Percentiles rank a stretch among this genome's conserved stretches.
Conservation (phyloP, 92 coral and sea anemone genomes). For the Galaxea fascicularis region DNA sequence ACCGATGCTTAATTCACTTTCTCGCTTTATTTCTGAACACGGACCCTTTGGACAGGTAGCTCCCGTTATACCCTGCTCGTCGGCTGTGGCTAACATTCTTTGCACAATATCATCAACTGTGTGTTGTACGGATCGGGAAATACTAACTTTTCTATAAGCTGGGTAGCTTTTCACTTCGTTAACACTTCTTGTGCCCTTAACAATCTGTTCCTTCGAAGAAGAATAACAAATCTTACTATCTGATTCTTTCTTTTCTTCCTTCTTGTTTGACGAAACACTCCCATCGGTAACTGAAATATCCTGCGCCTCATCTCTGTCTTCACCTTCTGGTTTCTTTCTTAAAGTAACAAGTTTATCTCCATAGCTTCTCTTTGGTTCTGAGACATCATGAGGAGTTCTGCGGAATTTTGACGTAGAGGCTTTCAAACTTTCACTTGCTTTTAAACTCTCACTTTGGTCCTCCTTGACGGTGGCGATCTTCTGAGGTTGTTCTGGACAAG, state of each 20-base stretch:
- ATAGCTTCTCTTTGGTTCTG: neutral
- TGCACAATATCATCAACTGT: conserved; percentile 44
- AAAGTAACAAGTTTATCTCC: neutral
- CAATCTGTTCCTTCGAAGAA: neutral
- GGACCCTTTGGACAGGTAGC: conserved; percentile 1
- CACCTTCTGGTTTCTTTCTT: conserved; percentile 38
- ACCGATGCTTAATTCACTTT: neutral
- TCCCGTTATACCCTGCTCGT: conserved; percentile 6
- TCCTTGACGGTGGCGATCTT: neutral
- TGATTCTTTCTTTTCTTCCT: neutral
- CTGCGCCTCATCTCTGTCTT: conserved; percentile 18
- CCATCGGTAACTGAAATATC: neutral
- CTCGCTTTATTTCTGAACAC: conserved; percentile 16
- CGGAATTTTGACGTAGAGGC: neutral
- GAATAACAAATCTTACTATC: neutral
- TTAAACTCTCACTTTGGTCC: neutral
- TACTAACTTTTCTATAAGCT: conserved; percentile 9
- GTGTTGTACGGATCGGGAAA: conserved; percentile 41
- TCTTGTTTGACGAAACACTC: neutral
- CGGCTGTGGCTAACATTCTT: conserved; percentile 24
- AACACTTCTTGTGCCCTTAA: neutral
- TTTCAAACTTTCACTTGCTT: neutral
- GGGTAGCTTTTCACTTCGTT: neutral
- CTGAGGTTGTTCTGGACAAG: neutral
- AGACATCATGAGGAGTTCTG: neutral